Evolutionary conservation across 2,797 vertebrate species (phyloP).

Genomic region (Falco rusticolus): DNA sequence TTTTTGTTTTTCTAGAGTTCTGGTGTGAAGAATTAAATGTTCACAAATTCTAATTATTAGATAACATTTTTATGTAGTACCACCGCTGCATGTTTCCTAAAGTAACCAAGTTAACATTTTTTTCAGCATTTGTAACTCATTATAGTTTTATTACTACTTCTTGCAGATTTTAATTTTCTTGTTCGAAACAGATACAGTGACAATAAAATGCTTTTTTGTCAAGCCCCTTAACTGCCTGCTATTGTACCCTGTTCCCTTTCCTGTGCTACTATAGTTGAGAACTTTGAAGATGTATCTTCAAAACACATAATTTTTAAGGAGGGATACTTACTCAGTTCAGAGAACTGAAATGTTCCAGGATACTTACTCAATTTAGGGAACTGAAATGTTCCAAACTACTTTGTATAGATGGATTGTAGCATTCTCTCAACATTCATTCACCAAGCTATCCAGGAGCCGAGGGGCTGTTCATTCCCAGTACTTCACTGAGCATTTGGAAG

Average conservation of each 20-base stretch:
- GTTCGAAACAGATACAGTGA: background rate
- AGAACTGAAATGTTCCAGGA: background rate
- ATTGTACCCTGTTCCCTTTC: background rate
- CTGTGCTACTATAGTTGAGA: background rate
- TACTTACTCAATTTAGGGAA: background rate
- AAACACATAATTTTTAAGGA: background rate
- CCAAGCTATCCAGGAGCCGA: background rate
- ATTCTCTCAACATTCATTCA: background rate
- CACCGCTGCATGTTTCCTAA: background rate
- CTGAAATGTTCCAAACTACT: background rate
- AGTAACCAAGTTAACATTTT: background rate
- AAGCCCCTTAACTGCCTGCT: background rate
- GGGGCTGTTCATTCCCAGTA: background rate
- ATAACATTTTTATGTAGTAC: background rate
- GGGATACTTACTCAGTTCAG: background rate
- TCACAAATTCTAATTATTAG: background rate
- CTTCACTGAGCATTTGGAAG: background rate
- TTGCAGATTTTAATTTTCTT: background rate
- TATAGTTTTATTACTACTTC: background rate
- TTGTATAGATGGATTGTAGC: background rate
- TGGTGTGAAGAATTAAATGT: background rate
- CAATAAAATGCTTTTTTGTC: background rate
- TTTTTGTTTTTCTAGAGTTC: background rate
- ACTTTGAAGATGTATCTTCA: background rate
- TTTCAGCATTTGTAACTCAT: background rate